Percentiles rank a stretch among this genome's conserved stretches.
Evolutionary conservation across 2,797 vertebrate species (phyloP).

Genomic region (Euphonia xanthogaster): DNA sequence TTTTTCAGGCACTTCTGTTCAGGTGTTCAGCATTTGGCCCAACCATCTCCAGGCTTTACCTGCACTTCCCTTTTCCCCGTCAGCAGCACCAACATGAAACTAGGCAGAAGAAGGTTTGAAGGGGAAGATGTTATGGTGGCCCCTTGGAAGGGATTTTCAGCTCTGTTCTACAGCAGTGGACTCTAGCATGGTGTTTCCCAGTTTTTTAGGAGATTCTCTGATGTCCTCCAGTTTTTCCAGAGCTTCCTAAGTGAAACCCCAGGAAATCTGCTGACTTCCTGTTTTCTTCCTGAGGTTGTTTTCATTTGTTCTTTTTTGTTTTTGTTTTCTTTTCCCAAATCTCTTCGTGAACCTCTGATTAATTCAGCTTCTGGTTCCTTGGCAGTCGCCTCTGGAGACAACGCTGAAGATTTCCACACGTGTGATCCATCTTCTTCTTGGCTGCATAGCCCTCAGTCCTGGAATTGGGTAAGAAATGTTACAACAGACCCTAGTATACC

Average conservation of each 20-base stretch:
- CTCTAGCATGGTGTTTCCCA: neutral
- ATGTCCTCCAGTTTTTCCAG: neutral
- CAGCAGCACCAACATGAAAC: neutral
- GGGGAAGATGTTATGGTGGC: neutral
- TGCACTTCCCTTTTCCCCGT: neutral
- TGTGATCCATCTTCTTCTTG: neutral
- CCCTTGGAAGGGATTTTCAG: neutral
- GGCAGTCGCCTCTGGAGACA: neutral
- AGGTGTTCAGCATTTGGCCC: neutral
- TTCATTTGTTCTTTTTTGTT: neutral
- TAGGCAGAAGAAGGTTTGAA: neutral
- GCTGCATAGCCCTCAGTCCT: neutral
- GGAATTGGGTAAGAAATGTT: conserved; percentile 53
- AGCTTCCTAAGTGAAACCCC: neutral
- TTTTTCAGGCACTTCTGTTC: neutral
- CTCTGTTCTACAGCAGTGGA: neutral
- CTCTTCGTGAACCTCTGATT: neutral
- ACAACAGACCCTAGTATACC: conserved; percentile 3
- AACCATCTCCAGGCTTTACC: neutral
- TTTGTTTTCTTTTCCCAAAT: neutral
- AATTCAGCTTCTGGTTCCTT: conserved; percentile 13
- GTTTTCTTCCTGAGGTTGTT: neutral
- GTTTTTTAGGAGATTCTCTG: neutral
- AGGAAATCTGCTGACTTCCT: neutral
- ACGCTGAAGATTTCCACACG: neutral